Evolutionary conservation across 2,888 invertebrate species (phyloP).

Genomic region (Drosophila suboccidentalis): DNA sequence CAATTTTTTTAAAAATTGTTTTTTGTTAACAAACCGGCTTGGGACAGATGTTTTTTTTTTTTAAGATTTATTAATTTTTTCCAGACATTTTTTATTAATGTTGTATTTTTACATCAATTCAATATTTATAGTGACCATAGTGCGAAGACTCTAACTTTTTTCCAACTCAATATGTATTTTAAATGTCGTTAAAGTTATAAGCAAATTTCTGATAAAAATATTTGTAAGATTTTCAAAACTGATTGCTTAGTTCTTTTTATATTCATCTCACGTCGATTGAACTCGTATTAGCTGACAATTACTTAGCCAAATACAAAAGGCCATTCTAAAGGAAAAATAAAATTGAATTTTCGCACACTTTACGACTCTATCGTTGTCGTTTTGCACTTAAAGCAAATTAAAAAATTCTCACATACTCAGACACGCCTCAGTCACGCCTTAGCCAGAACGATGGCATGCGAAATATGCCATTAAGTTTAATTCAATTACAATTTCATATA

Average conservation of each 20-base stretch:
- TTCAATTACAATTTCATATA: constrained; percentile 78
- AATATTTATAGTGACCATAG: too few species aligned
- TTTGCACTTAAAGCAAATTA: constrained; percentile 75
- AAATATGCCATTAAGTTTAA: constrained; percentile 82
- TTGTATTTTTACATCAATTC: too few species aligned
- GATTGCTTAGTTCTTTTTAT: neutral
- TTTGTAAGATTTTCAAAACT: neutral
- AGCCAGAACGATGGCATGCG: constrained; percentile 58
- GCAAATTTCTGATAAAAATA: neutral
- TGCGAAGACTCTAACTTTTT: neutral
- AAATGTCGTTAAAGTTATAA: neutral
- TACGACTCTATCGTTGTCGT: constrained; percentile 55
- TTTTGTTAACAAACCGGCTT: too few species aligned
- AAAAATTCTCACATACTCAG: constrained; percentile 60
- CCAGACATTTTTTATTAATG: too few species aligned
- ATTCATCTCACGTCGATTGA: constrained; percentile 36
- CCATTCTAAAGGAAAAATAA: constrained; percentile 54
- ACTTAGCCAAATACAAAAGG: constrained; percentile 53
- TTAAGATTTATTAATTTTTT: too few species aligned
- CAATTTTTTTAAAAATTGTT: too few species aligned
- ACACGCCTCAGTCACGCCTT: constrained; percentile 46
- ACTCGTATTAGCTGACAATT: constrained; percentile 51
- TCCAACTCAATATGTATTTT: neutral
- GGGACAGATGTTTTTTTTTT: too few species aligned
- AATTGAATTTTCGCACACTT: constrained; percentile 72